These are phyloP conservation scores for Julus scandinavius DNA, from an alignment of 2,888 invertebrate genomes.

Conservation along the genomic window DNA sequence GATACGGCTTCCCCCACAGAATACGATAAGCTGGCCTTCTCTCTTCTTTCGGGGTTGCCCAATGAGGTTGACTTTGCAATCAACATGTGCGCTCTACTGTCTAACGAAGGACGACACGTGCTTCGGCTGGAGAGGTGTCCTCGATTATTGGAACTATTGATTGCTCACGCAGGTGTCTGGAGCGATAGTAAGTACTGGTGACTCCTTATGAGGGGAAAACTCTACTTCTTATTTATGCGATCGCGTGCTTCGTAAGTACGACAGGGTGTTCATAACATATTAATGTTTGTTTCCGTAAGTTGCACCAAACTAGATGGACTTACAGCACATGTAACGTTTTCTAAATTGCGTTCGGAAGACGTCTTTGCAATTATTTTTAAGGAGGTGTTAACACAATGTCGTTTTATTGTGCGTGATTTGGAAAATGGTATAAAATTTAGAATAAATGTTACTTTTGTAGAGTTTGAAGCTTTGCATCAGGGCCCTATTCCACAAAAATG, in stretches of 20 bases:
- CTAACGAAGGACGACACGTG: slow-evolving; percentile 91
- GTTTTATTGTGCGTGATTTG: too few species aligned
- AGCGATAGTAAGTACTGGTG: slow-evolving; percentile 77
- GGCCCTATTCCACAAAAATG: too few species aligned
- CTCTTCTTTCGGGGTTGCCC: slow-evolving; percentile 93
- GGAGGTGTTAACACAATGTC: too few species aligned
- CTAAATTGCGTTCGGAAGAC: too few species aligned
- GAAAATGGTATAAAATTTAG: too few species aligned
- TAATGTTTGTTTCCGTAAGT: too few species aligned
- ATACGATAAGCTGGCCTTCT: slow-evolving; percentile 87
- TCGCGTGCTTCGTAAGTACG: neutral
- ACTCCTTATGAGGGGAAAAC: neutral
- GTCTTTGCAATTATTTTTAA: too few species aligned
- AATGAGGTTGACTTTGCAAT: slow-evolving; percentile 99
- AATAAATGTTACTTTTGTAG: too few species aligned
- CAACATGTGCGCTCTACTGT: slow-evolving; percentile 94
- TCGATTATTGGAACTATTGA: slow-evolving; percentile 84
- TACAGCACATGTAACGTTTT: too few species aligned
- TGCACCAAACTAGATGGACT: too few species aligned
- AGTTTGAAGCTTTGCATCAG: too few species aligned
- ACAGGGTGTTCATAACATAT: neutral
- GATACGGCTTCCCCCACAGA: slow-evolving; percentile 67
- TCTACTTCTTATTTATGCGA: neutral
- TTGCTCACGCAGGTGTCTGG: slow-evolving; percentile 95
- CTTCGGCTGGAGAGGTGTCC: slow-evolving; percentile 87